Conservation (phyloP, 2,113 vertebrate species). For the Benitochromis conjunctus region DNA sequence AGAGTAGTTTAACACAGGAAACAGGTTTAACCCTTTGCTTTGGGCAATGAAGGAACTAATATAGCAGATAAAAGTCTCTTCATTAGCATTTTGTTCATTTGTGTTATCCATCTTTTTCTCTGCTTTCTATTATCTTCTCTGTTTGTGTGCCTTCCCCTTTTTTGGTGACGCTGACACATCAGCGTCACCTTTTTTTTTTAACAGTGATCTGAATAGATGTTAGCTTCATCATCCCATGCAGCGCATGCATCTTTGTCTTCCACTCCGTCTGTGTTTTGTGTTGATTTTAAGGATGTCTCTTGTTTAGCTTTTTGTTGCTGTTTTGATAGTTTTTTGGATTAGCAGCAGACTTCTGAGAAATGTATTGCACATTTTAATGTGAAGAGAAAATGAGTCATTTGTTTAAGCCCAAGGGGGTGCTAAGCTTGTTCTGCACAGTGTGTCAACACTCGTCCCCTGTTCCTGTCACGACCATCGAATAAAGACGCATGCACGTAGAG, state of each 20-base stretch:
- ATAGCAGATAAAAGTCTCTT: constrained; percentile 12
- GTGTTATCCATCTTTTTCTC: background rate
- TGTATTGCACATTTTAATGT: constrained; percentile 39
- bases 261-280: background rate
- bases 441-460: constrained; percentile 47
- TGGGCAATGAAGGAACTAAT: constrained; percentile 44
- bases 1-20: constrained; percentile 72
- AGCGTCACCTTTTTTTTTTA: constrained; percentile 17
- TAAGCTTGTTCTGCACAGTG: constrained; percentile 48
- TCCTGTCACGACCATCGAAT: constrained; percentile 50
- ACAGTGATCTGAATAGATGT: constrained; percentile 18
- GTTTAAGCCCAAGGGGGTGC: constrained; percentile 51
- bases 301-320: background rate
- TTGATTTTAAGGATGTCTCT: constrained; percentile 27
- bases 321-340: constrained; percentile 3
- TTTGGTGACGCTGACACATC: background rate
- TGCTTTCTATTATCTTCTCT: background rate
- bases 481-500: constrained; percentile 37
- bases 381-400: constrained; percentile 52
- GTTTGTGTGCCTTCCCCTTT: background rate
- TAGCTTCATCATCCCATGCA: background rate
- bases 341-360: constrained; percentile 11
- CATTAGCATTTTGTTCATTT: background rate
- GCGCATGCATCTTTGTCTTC: background rate
- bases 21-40: constrained; percentile 69